These are phyloP conservation scores for Adrianichthys oophorus DNA, from an alignment of 2,797 vertebrate genomes.

Conservation along the genomic window DNA sequence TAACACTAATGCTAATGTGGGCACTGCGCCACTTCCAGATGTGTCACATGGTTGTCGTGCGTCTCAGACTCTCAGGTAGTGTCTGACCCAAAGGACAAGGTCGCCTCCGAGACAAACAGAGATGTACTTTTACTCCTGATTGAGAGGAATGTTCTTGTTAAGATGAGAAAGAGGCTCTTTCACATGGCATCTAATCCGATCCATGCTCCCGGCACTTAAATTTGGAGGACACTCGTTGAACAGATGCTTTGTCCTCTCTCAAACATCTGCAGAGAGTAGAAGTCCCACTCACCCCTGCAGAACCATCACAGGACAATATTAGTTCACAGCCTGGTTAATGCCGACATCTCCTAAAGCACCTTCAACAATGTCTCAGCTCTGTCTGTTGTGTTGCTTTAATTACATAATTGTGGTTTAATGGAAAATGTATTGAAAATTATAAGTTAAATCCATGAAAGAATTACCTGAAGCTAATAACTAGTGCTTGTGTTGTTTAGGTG, in stretches of 20 bases:
- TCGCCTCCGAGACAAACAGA: slow-evolving; percentile 70
- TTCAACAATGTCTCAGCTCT: slow-evolving; percentile 27
- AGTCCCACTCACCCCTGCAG: slow-evolving; percentile 41
- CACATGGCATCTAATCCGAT: slow-evolving; percentile 78
- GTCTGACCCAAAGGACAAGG: slow-evolving; percentile 63
- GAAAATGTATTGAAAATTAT: slow-evolving; percentile 5
- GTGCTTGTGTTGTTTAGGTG: too few species aligned
- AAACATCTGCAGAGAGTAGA: slow-evolving; percentile 36
- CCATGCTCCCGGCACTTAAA: slow-evolving; percentile 73
- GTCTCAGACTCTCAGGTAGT: slow-evolving; percentile 62
- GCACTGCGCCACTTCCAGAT: slow-evolving; percentile 16
- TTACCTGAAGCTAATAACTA: too few species aligned
- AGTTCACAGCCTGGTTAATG: slow-evolving; percentile 39
- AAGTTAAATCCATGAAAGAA: background rate
- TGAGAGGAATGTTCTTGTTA: slow-evolving; percentile 76
- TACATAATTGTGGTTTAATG: slow-evolving; percentile 25
- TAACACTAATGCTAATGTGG: slow-evolving; percentile 13
- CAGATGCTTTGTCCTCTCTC: slow-evolving; percentile 73
- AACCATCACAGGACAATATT: slow-evolving; percentile 44
- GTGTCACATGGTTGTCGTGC: slow-evolving; percentile 40
- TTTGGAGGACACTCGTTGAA: slow-evolving; percentile 73
- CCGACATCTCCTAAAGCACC: slow-evolving; percentile 32
- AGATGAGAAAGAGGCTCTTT: slow-evolving; percentile 78
- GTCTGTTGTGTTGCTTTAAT: slow-evolving; percentile 25
- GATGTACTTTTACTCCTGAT: slow-evolving; percentile 73